These are phyloP conservation scores for Lamellibrachia luymesi DNA, from an alignment of 1,140 invertebrate species.

Conservation along the genomic window DNA sequence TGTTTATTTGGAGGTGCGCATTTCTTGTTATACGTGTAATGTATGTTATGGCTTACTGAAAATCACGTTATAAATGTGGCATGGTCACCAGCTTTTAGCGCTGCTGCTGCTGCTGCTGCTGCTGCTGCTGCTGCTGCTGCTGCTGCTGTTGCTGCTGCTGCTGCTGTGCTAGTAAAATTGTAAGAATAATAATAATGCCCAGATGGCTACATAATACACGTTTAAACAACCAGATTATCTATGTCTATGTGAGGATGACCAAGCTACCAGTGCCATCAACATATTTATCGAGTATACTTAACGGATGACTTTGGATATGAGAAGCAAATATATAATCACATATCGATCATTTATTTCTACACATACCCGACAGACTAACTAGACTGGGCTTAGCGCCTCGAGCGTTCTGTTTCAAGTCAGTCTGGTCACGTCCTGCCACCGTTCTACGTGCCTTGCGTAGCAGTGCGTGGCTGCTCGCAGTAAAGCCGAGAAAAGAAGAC, in stretches of 20 bases:
- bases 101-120: conserved; percentile 20
- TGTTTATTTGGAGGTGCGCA: too few relatives aligned
- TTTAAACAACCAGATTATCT: too few relatives aligned
- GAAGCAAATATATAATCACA: neutral
- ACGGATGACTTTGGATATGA: too few relatives aligned
- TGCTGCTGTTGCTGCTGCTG: conserved; percentile 16
- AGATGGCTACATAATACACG: too few relatives aligned
- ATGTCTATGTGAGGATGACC: too few relatives aligned
- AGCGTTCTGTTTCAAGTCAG: neutral
- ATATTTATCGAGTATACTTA: too few relatives aligned
- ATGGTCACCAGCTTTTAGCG: neutral
- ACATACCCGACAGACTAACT: neutral
- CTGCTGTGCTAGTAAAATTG: neutral
- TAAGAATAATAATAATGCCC: too few relatives aligned
- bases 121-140: conserved; percentile 19
- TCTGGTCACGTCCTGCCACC: neutral
- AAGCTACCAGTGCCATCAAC: too few relatives aligned
- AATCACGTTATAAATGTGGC: too few relatives aligned
- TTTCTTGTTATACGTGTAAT: too few relatives aligned
- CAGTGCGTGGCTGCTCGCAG: neutral
- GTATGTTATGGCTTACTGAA: neutral
- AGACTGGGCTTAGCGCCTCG: neutral
- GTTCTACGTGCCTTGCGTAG: neutral
- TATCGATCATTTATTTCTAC: neutral
- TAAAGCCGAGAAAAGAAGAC: neutral